A percentile compares a stretch with the other conserved stretches of the same genome.
phyloP scores from a whole-genome alignment of 1,140 invertebrate genomes.

The Tetramorium simillimum region DNA sequence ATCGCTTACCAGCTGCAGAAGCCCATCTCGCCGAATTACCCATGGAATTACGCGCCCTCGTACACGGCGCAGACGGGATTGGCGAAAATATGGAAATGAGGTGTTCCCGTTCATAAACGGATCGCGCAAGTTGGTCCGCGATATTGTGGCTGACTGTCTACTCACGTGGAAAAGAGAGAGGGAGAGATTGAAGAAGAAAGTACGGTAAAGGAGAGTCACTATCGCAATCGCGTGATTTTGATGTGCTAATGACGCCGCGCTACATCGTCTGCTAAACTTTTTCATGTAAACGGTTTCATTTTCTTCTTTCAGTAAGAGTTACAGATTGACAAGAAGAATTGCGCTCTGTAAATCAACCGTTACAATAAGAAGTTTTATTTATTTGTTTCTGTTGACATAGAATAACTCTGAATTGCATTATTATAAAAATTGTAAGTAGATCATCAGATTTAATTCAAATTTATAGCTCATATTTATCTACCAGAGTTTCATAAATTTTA shows the following conservation, averaged over 20 bases:
- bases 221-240: conserved; percentile 7
- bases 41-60: conserved; percentile 79
- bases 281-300: conserved; percentile 25
- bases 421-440: not conserved
- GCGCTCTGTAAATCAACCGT: not conserved
- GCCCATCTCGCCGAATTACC: conserved; percentile 63
- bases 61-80: conserved; percentile 72
- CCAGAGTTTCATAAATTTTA: not conserved
- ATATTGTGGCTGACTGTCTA: conserved; percentile 41
- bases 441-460: not conserved
- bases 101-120: conserved; percentile 20
- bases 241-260: not conserved
- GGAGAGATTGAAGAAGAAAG: conserved; percentile 59
- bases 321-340: not conserved
- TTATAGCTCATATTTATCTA: not conserved
- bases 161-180: conserved; percentile 54
- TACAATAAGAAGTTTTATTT: not conserved
- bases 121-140: conserved; percentile 4
- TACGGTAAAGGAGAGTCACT: not conserved
- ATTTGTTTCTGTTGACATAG: not conserved
- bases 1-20: conserved; percentile 76
- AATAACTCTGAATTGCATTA: not conserved
- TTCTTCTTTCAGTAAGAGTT: conserved; percentile 5
- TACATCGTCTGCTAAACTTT: conserved; percentile 14
- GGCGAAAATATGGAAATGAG: conserved; percentile 74